Base-by-base conservation (phyloP, 2,113 vertebrate species). In the Progne subis region DNA sequence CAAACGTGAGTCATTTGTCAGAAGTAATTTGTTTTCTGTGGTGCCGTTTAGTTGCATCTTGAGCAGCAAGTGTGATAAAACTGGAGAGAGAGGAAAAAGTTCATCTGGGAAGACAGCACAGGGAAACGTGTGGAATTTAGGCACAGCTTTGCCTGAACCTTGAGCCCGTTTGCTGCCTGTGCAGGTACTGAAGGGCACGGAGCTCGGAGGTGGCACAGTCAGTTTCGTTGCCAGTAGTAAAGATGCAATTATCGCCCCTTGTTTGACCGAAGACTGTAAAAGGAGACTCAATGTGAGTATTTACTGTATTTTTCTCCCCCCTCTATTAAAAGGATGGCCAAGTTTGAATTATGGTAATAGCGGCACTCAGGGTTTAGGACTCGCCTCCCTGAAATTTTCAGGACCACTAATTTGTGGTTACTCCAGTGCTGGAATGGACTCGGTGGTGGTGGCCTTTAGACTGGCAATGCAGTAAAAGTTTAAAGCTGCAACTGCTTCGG, bases 401-500 rank as follows among this genome's bases (percentile, higher is more conserved):
- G 97, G 97, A 96, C 97, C 97, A 97, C 98, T 98, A 98, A 98
- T 98, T 98, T 98, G 98, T 97, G 95, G 98, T 98, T 97, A 97
- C 98, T 98, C 84, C 94, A 94, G 96, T 97, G 89, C 95, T 97
- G 76, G 98, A 97, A 97, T 97, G 97, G 98, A 98, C 98, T 98
- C 86, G 64, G 94, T 46, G 86, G 97, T 95, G 96, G 93, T 98
- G 98, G 98, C 98, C 98, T 98, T 98, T 98, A 97, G 97, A 96
- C 97, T 98, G 97, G 96, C 95, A 98, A 92, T 64, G 97, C 97
- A 97, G 98, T 98, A 98, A 98, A 98, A 98, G 98, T 98, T 98
- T 98, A 98, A 98, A 98, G 98, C 90, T 86, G 97, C 97, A 97
- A 97, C 97, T 97, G 97, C 97, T 98, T 98, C 64, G 26, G 97